A percentile compares a stretch with the other conserved stretches of the same genome.
Evolutionary conservation across 1,140 invertebrate genomes (phyloP).

Genomic region (Cydia pomonella): DNA sequence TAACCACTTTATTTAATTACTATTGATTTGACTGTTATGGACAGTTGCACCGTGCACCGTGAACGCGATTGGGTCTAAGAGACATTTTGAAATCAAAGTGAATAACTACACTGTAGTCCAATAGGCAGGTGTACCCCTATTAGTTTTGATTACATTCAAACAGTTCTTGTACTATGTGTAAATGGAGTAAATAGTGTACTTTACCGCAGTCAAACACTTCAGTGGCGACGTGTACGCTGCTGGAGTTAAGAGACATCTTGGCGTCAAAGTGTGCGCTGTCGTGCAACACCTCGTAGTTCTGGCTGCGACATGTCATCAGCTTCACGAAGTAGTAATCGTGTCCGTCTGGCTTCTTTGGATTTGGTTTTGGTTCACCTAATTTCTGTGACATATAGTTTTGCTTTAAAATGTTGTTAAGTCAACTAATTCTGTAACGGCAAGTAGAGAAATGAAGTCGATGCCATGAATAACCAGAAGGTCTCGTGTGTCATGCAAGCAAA

Average conservation of each 20-base stretch:
- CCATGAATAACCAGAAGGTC: too few species aligned
- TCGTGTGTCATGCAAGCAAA: too few species aligned
- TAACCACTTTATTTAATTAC: too few species aligned
- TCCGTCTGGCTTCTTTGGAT: constrained; percentile 39
- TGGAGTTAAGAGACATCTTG: constrained; percentile 55
- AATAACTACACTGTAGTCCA: constrained; percentile 37
- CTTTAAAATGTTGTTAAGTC: too few species aligned
- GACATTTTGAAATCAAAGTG: constrained; percentile 64
- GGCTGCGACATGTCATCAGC: constrained; percentile 52
- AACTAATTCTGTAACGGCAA: too few species aligned
- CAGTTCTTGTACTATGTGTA: too few species aligned
- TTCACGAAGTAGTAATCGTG: constrained; percentile 41
- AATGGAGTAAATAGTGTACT: neutral
- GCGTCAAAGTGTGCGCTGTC: constrained; percentile 62
- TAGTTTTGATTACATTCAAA: too few species aligned
- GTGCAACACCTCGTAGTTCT: constrained; percentile 53
- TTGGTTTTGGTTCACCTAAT: constrained; percentile 53
- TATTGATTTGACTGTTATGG: too few species aligned
- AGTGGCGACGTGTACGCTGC: constrained; percentile 61
- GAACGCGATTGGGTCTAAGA: constrained; percentile 57
- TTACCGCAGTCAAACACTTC: constrained; percentile 71
- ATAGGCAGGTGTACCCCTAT: too few species aligned
- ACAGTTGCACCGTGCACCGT: constrained; percentile 57
- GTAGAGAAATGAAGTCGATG: too few species aligned
- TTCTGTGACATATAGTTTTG: constrained; percentile 48